Conservation (phyloP, 37 sponge, comb jelly and placozoan genomes). For the Petrosia ficiformis region DNA sequence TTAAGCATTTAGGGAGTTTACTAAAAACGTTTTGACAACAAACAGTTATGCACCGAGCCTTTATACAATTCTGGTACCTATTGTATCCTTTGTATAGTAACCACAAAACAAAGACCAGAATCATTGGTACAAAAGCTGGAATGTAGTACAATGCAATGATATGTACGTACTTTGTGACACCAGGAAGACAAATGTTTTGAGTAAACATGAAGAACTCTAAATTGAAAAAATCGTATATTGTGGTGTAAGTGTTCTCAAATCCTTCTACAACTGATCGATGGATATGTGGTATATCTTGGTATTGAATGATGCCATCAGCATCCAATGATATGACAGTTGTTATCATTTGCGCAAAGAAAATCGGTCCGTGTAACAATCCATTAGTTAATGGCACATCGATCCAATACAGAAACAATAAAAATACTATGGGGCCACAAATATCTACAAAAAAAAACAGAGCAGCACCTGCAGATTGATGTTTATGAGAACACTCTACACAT, state of each 20-base stretch:
- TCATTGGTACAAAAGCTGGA: not conserved
- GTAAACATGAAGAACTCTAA: not conserved
- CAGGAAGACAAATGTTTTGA: not conserved
- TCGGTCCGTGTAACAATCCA: not conserved
- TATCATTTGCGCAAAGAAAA: not conserved
- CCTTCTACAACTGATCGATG: not conserved
- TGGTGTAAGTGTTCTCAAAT: not conserved
- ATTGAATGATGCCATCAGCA: conserved; percentile 1
- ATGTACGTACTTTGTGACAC: not conserved
- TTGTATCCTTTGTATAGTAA: no score
- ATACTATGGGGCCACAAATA: not conserved
- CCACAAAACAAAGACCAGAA: not conserved
- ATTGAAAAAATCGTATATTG: not conserved
- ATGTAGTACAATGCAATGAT: not conserved
- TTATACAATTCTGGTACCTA: no score
- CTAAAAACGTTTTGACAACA: no score
- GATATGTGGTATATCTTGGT: not conserved
- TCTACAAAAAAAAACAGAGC: not conserved
- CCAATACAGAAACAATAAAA: not conserved
- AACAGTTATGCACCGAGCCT: no score
- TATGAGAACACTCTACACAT: not conserved
- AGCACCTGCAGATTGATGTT: not conserved
- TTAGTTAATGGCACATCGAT: not conserved
- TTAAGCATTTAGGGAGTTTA: no score
- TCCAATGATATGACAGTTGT: not conserved